These are phyloP conservation scores for Iselma pallidipennis DNA, from an alignment of 2,888 invertebrate species.

Conservation along the genomic window DNA sequence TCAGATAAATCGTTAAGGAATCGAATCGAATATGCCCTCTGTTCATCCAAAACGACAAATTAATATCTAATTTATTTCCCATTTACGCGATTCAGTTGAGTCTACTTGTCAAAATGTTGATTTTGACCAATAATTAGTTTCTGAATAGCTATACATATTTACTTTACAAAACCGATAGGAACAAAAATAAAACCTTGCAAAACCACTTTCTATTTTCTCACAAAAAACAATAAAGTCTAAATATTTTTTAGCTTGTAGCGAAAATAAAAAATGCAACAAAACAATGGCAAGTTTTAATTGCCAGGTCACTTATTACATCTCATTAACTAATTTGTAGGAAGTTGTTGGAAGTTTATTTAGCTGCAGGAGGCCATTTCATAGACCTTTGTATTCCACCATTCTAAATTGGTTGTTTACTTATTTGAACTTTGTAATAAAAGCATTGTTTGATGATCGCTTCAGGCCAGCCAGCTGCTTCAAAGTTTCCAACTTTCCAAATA, in stretches of 20 bases:
- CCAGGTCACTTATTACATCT: constrained; percentile 23
- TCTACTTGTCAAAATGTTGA: background rate
- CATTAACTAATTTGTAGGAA: constrained; percentile 21
- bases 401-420: constrained; percentile 30
- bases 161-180: no score
- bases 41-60: no score
- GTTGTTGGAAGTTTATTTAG: constrained; percentile 16
- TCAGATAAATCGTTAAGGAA: background rate
- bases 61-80: no score
- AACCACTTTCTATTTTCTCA: no score
- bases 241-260: background rate
- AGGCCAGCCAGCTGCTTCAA: constrained; percentile 12
- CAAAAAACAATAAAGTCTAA: no score
- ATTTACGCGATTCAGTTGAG: no score
- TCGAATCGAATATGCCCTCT: background rate
- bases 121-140: background rate
- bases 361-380: constrained; percentile 18
- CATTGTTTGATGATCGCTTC: constrained; percentile 29
- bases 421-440: constrained; percentile 28
- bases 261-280: background rate
- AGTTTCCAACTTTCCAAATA: constrained; percentile 20
- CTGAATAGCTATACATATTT: background rate
- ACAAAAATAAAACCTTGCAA: no score
- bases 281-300: constrained; percentile 11
- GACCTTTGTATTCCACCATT: constrained; percentile 24